A percentile compares a stretch with the other conserved stretches of the same genome.
These are phyloP conservation scores for Gouania willdenowi DNA, from an alignment of 2,797 vertebrate species.

Conservation along the genomic window DNA sequence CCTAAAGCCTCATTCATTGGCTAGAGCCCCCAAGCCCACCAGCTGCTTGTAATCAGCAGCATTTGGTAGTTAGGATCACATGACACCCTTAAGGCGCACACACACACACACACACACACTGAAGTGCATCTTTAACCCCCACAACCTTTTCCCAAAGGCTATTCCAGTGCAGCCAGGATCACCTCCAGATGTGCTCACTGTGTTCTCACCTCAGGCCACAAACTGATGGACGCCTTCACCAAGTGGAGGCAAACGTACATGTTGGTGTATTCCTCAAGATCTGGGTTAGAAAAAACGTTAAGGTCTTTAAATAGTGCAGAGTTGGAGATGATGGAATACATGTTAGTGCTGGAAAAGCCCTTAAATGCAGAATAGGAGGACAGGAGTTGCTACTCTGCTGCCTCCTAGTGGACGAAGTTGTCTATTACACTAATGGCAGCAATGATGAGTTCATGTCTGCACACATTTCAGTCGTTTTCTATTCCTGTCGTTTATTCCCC, in stretches of 20 bases:
- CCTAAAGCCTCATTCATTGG: slow-evolving; percentile 25
- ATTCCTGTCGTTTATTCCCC: too few relatives aligned
- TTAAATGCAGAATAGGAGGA: not conserved
- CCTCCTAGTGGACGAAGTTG: slow-evolving; percentile 31
- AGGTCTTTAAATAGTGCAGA: not conserved
- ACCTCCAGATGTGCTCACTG: slow-evolving; percentile 63
- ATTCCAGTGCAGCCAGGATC: slow-evolving; percentile 44
- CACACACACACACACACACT: slow-evolving; percentile 26
- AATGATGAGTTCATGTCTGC: too few relatives aligned
- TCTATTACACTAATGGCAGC: slow-evolving; percentile 1
- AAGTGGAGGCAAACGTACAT: too few relatives aligned
- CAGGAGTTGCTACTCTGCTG: slow-evolving; percentile 16
- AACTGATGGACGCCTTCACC: slow-evolving; percentile 21
- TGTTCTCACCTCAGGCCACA: slow-evolving; percentile 40
- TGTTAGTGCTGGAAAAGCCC: not conserved
- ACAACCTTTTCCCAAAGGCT: slow-evolving; percentile 42
- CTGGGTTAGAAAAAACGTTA: not conserved
- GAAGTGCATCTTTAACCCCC: slow-evolving; percentile 54
- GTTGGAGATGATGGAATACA: not conserved
- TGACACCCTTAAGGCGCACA: slow-evolving; percentile 49
- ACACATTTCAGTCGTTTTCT: too few relatives aligned
- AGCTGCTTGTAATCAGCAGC: slow-evolving; percentile 68
- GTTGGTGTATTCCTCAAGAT: too few relatives aligned
- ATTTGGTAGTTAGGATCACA: slow-evolving; percentile 46
- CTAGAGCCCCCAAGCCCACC: slow-evolving; percentile 9